A percentile compares a stretch with the other conserved stretches of the same genome.
Conservation (phyloP, 2,113 vertebrate species). For the Hemiprocne comata region DNA sequence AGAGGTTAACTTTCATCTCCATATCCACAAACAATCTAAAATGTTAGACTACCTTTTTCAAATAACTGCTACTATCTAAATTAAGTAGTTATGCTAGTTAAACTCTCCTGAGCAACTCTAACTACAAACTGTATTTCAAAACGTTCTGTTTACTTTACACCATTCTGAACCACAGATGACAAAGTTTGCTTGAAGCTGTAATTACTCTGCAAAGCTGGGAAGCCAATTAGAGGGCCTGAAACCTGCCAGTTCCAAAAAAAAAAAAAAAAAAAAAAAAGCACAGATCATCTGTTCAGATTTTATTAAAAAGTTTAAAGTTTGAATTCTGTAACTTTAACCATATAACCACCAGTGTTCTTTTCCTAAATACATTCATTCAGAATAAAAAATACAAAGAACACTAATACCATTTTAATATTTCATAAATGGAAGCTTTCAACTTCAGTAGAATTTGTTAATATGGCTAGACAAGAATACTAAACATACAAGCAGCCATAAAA, state of each 20-base stretch:
- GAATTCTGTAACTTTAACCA: slow-evolving; percentile 68
- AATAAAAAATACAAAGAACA: background rate
- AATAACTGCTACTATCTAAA: slow-evolving; percentile 37
- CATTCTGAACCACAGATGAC: slow-evolving; percentile 81
- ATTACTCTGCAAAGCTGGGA: slow-evolving; percentile 78
- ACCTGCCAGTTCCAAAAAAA: slow-evolving; percentile 73
- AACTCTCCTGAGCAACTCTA: slow-evolving; percentile 70
- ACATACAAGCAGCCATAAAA: slow-evolving; percentile 40
- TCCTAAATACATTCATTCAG: background rate
- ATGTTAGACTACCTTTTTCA: slow-evolving; percentile 1
- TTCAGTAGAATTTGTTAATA: slow-evolving; percentile 25
- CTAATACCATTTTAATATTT: background rate
- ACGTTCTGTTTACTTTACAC: slow-evolving; percentile 79
- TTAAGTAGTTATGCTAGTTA: slow-evolving; percentile 58
- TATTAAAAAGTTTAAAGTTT: slow-evolving; percentile 76
- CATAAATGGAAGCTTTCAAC: background rate
- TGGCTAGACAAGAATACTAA: slow-evolving; percentile 45
- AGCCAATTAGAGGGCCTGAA: slow-evolving; percentile 79
- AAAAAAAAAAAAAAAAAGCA: slow-evolving; percentile 22
- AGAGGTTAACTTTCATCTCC: background rate
- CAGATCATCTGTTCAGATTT: slow-evolving; percentile 76
- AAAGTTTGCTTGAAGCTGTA: slow-evolving; percentile 80
- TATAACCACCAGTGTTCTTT: slow-evolving; percentile 54
- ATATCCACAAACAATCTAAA: background rate
- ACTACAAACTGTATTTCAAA: slow-evolving; percentile 76